A percentile compares a stretch with the other conserved stretches of the same genome.
phyloP scores from a whole-genome alignment of 2,797 vertebrate genomes.

The Acomys russatus region DNA sequence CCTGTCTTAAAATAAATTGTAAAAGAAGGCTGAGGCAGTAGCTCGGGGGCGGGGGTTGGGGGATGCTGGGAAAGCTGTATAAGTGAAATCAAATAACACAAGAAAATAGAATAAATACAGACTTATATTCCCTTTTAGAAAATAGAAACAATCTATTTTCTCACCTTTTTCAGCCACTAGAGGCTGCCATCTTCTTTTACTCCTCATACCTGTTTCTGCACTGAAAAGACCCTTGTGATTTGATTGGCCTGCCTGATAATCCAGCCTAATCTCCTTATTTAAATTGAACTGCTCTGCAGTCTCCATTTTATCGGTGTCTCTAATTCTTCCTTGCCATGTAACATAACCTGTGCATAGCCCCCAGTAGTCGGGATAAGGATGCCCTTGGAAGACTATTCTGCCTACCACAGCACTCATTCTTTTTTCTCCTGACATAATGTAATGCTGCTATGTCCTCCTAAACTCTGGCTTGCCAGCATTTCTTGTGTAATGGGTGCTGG shows the following conservation, averaged over 20 bases:
- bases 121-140: not conserved
- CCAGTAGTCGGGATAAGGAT: not conserved
- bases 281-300: not conserved
- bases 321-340: not conserved
- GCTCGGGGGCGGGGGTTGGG: not conserved
- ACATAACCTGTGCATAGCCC: not conserved
- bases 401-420: not conserved
- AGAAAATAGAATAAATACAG: not conserved
- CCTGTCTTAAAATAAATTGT: not conserved
- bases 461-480: conserved; percentile 11
- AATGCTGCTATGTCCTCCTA: not conserved
- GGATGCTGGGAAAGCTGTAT: not conserved
- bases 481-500: not conserved
- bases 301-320: not conserved
- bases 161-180: not conserved
- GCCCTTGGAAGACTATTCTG: not conserved
- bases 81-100: not conserved
- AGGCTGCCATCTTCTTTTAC: not conserved
- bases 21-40: not conserved
- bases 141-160: not conserved
- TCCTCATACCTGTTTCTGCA: not conserved
- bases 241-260: not conserved
- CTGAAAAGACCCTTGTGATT: not conserved
- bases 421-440: not conserved
- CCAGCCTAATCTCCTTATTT: not conserved